Base-by-base conservation (phyloP, 2,888 invertebrate genomes). In the Dioctria linearis region DNA sequence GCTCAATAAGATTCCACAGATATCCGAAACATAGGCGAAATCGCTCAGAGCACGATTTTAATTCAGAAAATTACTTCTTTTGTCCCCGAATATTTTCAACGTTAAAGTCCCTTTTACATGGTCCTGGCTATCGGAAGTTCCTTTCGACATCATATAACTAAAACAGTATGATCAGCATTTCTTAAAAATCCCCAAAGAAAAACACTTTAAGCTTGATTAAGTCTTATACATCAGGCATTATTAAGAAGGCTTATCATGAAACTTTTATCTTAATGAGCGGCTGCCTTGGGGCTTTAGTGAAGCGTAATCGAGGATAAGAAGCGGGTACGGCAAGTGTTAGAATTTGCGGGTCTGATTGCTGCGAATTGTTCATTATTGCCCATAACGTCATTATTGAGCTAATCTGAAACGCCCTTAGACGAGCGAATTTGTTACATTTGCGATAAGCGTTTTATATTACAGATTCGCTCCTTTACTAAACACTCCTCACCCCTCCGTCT, bases 281-380 rank as follows among this genome's bases (percentile, higher is more conserved):
- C 9, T 57, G 73, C 73, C 57, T 59, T 37, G 73, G 73, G 57
- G 42, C 59, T 59, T 73, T 73, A 73, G 73, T 43, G 40, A 59
- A 73, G 73, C 54, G 73, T 73, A 73, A 73, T 73, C 57, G 73
- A 5, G 59, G 73, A 73, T 73, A 73, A 73, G 59, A 42, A 73
- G 59, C 54, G 59, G 73, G n/a, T 42, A 25, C 57, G 40, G 59
- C 40, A 59, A 73, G 57, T 73, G 73, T 42, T 40, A 73, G 25
- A 73, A 42, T 73, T 42, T 73, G 73, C 42, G 54, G 54, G 73
- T 73, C 57, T 73, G 57, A 73, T 73, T 73, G 57, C 43, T 42
- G 42, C 39, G 73, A 57, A 57, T 73, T 73, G 73, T 57, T 73
- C 73, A 73, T 73, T 73, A 73, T 73, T 73, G 59, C 73, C 73